These are phyloP conservation scores for Triplophysa dalaica DNA, from an alignment of 2,113 vertebrate genomes.

Conservation along the genomic window DNA sequence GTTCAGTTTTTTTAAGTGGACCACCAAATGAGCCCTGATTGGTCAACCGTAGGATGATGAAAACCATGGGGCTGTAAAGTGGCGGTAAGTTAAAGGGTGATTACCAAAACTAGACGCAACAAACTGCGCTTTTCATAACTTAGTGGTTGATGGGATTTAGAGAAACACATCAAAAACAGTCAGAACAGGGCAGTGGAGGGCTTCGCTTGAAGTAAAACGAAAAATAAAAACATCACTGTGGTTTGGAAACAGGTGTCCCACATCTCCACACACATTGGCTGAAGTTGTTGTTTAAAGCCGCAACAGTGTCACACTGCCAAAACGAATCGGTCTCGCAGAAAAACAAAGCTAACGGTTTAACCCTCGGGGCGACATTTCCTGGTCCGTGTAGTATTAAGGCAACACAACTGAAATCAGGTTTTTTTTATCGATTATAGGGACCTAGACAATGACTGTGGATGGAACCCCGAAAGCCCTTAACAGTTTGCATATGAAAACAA, in stretches of 20 bases:
- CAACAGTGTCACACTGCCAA: background rate
- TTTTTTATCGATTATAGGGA: conserved; percentile 57
- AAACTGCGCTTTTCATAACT: background rate
- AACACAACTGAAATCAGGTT: conserved; percentile 85
- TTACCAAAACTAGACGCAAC: background rate
- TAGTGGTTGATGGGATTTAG: background rate
- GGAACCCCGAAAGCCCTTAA: conserved; percentile 83
- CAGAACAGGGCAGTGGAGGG: background rate
- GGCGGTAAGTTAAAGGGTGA: conserved; percentile 2
- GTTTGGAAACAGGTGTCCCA: background rate
- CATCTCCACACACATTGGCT: background rate
- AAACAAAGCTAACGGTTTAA: background rate
- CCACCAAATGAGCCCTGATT: conserved; percentile 61
- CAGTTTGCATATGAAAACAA: conserved; percentile 76
- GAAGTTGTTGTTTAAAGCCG: background rate
- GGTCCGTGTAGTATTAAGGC: conserved; percentile 86
- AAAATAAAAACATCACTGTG: background rate
- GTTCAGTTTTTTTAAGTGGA: conserved; percentile 71
- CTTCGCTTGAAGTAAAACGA: background rate
- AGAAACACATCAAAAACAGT: background rate
- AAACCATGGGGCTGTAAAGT: background rate
- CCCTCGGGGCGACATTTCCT: conserved; percentile 62
- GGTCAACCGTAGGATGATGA: conserved; percentile 41
- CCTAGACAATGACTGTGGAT: conserved; percentile 86
- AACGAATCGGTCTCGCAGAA: background rate